These are phyloP conservation scores for Grantiella picta DNA, from an alignment of 2,113 vertebrate species.

Conservation along the genomic window DNA sequence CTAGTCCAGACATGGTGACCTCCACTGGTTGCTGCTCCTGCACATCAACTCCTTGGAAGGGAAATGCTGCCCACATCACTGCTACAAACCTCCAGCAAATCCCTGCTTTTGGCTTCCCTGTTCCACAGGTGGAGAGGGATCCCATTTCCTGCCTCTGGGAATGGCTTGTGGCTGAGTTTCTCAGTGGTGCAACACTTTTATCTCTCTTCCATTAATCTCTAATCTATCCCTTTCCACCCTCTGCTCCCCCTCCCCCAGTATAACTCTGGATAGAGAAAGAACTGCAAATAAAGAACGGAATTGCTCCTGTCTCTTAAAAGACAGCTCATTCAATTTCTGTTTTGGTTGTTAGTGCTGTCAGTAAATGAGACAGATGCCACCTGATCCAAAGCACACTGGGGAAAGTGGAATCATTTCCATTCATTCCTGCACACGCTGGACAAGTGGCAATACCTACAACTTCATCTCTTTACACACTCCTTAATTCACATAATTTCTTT, in stretches of 20 bases:
- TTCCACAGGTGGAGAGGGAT: neutral
- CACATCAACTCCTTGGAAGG: accelerated
- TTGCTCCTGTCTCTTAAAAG: neutral
- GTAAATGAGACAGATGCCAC: neutral
- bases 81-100: neutral
- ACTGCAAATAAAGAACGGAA: conserved; percentile 11
- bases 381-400: neutral
- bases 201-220: conserved; percentile 1
- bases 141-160: neutral
- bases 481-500: neutral
- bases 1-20: neutral
- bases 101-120: neutral
- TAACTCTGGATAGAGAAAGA: neutral
- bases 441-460: neutral
- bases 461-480: neutral
- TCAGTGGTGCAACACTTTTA: neutral
- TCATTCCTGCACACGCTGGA: neutral
- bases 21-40: neutral
- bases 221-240: neutral
- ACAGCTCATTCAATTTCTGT: neutral
- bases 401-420: neutral
- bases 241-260: neutral
- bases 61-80: accelerated
- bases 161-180: neutral
- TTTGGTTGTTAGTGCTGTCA: neutral